phyloP scores from a whole-genome alignment of 2,113 vertebrate genomes.

The Tachysurus fulvidraco region DNA sequence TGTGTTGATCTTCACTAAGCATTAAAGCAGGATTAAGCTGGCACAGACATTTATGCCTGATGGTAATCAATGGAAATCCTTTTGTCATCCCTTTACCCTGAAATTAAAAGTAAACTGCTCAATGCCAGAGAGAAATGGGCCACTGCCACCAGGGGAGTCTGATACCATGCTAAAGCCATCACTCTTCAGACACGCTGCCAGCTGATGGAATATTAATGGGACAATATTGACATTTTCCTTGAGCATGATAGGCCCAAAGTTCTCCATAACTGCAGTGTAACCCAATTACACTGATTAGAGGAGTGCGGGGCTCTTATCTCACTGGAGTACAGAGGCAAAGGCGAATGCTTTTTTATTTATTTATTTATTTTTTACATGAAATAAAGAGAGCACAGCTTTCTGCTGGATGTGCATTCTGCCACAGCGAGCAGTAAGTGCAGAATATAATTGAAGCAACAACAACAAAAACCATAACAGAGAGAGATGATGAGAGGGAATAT shows the following conservation, averaged over 20 bases:
- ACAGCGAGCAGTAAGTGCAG: not conserved
- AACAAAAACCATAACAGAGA: not conserved
- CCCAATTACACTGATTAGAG: slow-evolving; percentile 53
- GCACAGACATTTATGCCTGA: slow-evolving; percentile 41
- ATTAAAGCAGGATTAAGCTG: slow-evolving; percentile 51
- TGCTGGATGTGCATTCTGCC: slow-evolving; percentile 19
- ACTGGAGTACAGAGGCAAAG: slow-evolving; percentile 22
- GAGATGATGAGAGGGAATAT: slow-evolving; percentile 9
- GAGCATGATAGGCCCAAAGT: slow-evolving; percentile 44
- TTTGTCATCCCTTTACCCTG: slow-evolving; percentile 57
- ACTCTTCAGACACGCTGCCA: slow-evolving; percentile 32
- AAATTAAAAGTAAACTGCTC: slow-evolving; percentile 59
- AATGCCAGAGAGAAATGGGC: slow-evolving; percentile 37
- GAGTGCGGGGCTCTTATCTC: slow-evolving; percentile 41
- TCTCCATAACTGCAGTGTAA: slow-evolving; percentile 43
- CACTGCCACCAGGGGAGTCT: slow-evolving; percentile 25
- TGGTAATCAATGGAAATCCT: slow-evolving; percentile 59
- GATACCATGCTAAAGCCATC: slow-evolving; percentile 40
- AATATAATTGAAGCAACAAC: not conserved
- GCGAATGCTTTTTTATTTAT: not conserved
- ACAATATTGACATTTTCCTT: slow-evolving; percentile 56
- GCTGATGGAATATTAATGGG: slow-evolving; percentile 57
- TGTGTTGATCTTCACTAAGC: slow-evolving; percentile 28
- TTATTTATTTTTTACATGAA: not conserved
- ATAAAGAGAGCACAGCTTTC: slow-evolving; percentile 20